phyloP scores from a whole-genome alignment of 2,113 vertebrate species.

The Corydoras maculifer region DNA sequence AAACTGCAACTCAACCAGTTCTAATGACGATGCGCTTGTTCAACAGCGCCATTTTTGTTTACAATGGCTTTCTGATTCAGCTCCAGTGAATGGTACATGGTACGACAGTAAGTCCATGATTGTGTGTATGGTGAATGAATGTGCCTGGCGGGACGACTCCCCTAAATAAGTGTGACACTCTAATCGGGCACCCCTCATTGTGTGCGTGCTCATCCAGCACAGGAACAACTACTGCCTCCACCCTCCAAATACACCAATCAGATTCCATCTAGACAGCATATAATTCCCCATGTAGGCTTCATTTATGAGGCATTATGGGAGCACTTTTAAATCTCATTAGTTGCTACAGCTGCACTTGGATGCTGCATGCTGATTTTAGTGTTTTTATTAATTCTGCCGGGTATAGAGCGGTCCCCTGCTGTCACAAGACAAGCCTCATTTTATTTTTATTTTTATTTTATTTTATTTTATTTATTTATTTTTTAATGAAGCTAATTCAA shows the following conservation, averaged over 20 bases:
- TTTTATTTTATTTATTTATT: too few species aligned
- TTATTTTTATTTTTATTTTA: background rate
- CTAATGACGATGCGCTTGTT: conserved; percentile 2
- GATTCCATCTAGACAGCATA: conserved; percentile 28
- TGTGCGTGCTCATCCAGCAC: conserved; percentile 34
- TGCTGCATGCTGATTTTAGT: conserved; percentile 34
- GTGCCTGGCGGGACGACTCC: conserved; percentile 35
- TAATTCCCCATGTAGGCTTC: conserved; percentile 39
- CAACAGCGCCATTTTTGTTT: conserved; percentile 4
- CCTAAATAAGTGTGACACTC: conserved; percentile 42
- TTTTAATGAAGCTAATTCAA: conserved; percentile 37
- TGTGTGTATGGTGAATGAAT: conserved; percentile 40
- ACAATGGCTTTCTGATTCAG: conserved; percentile 18
- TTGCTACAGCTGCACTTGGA: conserved; percentile 44
- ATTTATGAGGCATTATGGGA: conserved; percentile 45
- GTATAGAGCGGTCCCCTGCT: conserved; percentile 11
- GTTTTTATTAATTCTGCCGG: conserved; percentile 41
- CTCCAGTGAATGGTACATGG: conserved; percentile 34
- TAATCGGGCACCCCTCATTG: conserved; percentile 34
- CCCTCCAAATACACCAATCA: conserved; percentile 34
- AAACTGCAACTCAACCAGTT: too few species aligned
- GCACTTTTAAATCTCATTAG: conserved; percentile 45
- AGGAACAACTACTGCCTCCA: conserved; percentile 36
- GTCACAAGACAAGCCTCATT: conserved; percentile 32
- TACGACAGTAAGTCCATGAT: conserved; percentile 34